These are phyloP conservation scores for Lasioglossum zephyrum DNA, from an alignment of 2,888 invertebrate genomes.

Conservation along the genomic window DNA sequence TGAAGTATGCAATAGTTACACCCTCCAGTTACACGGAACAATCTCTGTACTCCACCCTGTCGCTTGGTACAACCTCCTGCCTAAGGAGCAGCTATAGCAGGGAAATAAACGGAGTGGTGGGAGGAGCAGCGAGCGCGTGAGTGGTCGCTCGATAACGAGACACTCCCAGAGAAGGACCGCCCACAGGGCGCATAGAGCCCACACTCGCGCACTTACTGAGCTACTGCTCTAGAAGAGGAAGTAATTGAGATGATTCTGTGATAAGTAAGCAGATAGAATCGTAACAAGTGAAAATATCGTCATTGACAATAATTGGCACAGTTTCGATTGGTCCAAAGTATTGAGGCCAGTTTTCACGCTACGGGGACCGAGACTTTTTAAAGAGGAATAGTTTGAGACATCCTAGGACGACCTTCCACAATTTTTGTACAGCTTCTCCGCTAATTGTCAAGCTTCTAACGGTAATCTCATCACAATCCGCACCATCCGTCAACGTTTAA, in stretches of 20 bases:
- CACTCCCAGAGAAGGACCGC: neutral
- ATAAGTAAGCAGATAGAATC: neutral
- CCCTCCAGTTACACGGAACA: neutral
- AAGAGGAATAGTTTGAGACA: neutral
- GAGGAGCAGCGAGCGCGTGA: neutral
- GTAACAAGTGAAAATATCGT: no score
- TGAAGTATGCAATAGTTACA: neutral
- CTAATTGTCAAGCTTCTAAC: neutral
- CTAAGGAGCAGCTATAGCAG: neutral
- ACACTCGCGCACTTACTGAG: slow-evolving; percentile 11
- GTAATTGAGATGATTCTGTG: neutral
- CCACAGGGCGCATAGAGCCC: neutral
- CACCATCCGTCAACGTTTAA: slow-evolving; percentile 54
- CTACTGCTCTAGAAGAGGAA: neutral
- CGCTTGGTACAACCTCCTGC: neutral
- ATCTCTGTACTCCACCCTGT: neutral
- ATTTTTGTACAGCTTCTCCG: neutral
- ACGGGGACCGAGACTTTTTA: neutral
- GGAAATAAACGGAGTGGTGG: neutral
- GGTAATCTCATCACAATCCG: slow-evolving; percentile 13
- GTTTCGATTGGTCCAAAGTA: neutral
- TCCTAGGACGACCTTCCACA: neutral
- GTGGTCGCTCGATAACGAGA: neutral
- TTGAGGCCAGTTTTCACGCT: neutral
- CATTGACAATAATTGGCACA: neutral